Conservation (phyloP, 2,113 vertebrate genomes). For the Guaruba guarouba region DNA sequence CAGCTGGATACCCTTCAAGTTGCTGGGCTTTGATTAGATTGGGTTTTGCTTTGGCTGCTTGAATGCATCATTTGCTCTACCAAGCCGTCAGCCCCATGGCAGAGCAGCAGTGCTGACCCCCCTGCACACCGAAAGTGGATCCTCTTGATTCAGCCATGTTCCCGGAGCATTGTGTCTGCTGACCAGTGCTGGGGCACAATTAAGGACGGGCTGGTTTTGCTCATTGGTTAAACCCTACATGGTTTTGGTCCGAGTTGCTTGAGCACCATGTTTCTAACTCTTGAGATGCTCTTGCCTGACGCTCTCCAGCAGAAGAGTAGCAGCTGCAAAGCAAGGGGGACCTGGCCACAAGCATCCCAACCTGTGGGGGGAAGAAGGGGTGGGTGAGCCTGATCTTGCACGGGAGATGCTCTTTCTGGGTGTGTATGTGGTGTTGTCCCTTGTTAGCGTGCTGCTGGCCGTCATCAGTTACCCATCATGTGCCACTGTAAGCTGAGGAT, state of each 20-base stretch:
- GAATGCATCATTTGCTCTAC: not conserved
- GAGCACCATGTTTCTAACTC: not conserved
- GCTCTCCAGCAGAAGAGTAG: not conserved
- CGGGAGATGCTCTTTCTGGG: not conserved
- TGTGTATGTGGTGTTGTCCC: not conserved
- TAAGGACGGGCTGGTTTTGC: not conserved
- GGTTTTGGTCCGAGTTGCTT: not conserved
- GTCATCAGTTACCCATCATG: not conserved
- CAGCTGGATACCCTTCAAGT: not conserved
- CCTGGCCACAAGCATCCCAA: not conserved
- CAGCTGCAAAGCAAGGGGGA: not conserved
- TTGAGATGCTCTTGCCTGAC: rapidly evolving
- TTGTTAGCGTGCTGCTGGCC: not conserved
- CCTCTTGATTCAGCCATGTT: rapidly evolving
- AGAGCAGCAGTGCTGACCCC: not conserved
- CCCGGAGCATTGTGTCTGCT: not conserved
- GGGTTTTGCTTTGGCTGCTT: not conserved
- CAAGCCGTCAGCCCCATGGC: not conserved
- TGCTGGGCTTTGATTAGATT: not conserved
- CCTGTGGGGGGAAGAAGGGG: not conserved
- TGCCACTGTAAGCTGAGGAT: not conserved
- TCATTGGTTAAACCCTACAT: rapidly evolving
- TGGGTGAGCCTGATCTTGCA: not conserved
- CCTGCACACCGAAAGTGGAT: not conserved
- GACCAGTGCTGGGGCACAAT: rapidly evolving